Percentiles rank a stretch among this genome's conserved stretches.
phyloP scores from a whole-genome alignment of 2,113 vertebrate genomes.

The Ceuthmochares aereus region DNA sequence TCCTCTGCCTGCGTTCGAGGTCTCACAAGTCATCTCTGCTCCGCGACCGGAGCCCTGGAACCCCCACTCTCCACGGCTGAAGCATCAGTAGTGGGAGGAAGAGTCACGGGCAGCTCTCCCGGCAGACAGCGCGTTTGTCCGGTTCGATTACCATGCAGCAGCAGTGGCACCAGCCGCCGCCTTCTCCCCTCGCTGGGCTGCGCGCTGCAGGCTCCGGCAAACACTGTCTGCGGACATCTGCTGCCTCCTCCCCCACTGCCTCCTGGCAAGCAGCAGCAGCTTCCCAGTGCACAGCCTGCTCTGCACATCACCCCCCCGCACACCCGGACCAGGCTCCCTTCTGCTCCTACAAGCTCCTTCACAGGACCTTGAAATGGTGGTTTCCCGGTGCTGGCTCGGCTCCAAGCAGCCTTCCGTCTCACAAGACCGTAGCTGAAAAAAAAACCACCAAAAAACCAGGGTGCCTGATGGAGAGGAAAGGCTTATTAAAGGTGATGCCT shows the following conservation, averaged over 20 bases:
- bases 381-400: neutral
- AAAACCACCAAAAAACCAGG: neutral
- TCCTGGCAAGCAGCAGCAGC: constrained; percentile 43
- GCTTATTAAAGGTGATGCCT: constrained; percentile 34
- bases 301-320: neutral
- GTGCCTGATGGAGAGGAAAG: constrained; percentile 13
- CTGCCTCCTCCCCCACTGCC: constrained; percentile 53
- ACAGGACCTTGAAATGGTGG: constrained; percentile 48
- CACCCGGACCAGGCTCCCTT: neutral
- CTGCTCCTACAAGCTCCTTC: constrained; percentile 26
- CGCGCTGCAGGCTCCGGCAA: neutral
- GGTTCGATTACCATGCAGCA: constrained; percentile 9
- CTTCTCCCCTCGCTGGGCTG: neutral
- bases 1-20: rapidly evolving
- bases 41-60: neutral
- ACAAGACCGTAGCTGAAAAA: neutral
- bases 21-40: neutral
- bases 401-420: constrained; percentile 32
- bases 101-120: neutral
- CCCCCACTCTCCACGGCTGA: rapidly evolving
- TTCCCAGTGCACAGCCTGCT: constrained; percentile 51
- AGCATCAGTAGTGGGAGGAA: neutral
- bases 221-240: constrained; percentile 60
- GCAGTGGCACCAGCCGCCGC: constrained; percentile 25
- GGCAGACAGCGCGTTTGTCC: neutral